Evolutionary conservation across 2,888 invertebrate species (phyloP).

Genomic region (Cheilosia urbana): DNA sequence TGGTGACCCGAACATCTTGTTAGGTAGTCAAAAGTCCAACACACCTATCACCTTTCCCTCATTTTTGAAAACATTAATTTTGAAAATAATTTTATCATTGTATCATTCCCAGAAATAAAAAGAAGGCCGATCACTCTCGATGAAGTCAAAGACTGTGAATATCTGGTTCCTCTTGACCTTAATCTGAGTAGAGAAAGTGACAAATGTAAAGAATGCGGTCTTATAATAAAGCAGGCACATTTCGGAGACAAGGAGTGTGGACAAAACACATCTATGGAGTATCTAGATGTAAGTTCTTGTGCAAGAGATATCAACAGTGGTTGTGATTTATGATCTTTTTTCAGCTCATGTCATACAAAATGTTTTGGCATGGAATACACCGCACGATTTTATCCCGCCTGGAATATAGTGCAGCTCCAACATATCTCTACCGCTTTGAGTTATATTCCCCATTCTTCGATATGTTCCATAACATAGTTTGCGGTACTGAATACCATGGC

Average conservation of each 20-base stretch:
- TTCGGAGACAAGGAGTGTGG: conserved; percentile 78
- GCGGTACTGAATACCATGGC: conserved; percentile 79
- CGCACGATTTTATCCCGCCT: conserved; percentile 79
- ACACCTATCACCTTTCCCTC: too few species aligned
- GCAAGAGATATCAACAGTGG: too few species aligned
- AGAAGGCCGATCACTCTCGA: conserved; percentile 80
- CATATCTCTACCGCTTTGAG: conserved; percentile 82
- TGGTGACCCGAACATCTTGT: too few species aligned
- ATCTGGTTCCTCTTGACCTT: conserved; percentile 79
- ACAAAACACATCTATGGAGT: conserved; percentile 77
- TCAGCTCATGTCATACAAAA: conserved; percentile 81
- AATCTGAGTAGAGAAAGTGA: conserved; percentile 75
- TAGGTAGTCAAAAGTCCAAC: too few species aligned
- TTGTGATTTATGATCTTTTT: not conserved
- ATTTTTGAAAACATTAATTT: too few species aligned
- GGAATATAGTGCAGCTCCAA: conserved; percentile 77
- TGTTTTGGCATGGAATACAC: conserved; percentile 81
- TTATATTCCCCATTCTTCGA: conserved; percentile 82
- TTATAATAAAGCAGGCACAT: conserved; percentile 76
- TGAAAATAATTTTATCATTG: too few species aligned
- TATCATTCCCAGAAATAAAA: conserved; percentile 77
- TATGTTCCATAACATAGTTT: conserved; percentile 79
- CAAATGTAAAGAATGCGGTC: conserved; percentile 40
- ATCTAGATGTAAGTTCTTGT: conserved; percentile 76
- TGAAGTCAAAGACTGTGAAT: conserved; percentile 74